Evolutionary conservation across 2,888 invertebrate genomes (phyloP), one percentile per base, ranked within the genome.

Genomic region (Sinelater perroti): DNA sequence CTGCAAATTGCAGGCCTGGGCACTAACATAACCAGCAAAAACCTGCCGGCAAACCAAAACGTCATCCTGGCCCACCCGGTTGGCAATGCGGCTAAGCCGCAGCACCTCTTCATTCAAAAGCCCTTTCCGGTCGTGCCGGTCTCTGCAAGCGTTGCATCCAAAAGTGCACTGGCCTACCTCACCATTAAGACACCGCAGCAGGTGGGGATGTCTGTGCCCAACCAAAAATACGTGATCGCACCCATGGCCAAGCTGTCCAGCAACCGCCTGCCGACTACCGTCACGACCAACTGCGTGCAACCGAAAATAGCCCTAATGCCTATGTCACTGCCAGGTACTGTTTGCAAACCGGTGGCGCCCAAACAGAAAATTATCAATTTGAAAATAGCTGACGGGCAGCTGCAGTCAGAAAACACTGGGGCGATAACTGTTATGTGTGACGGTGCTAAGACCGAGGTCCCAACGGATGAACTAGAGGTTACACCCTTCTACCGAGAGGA

Each of bases 341-440:
- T 46, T 20, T 49, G 33, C 20, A 44, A 31, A 16, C 13, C 17
- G 1, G 49, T 52, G 55, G 62, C 55, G 30, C 81, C 7, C 82
- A 84, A 67, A 70, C 82, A 83, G 5, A 85, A 84, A 40, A 82
- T 86, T 65, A 85, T 87, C 56, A 88, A 87, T 74, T 79, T 88
- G 56, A 87, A 88, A 79, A 86, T 88, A 70, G 82, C 84, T 14
- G 87, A 86, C 74, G 86, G 85, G 2, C 84, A 85, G 72, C 79
- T 86, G 57, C 85, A 82, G 67, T 81, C 83, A 66, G 85, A 85
- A 67, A 81, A 80, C 17, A 83, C 83, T 70, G 85, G 85, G 10
- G 83, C 82, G 38, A 83, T 87, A 36, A 86, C 86, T 51, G 85
- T 87, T 49, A 82, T 84, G 81, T 78, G 82, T 65, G 83, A 83